These are phyloP conservation scores for Daphoenositta chrysoptera DNA, from an alignment of 2,113 vertebrate species.

Conservation along the genomic window DNA sequence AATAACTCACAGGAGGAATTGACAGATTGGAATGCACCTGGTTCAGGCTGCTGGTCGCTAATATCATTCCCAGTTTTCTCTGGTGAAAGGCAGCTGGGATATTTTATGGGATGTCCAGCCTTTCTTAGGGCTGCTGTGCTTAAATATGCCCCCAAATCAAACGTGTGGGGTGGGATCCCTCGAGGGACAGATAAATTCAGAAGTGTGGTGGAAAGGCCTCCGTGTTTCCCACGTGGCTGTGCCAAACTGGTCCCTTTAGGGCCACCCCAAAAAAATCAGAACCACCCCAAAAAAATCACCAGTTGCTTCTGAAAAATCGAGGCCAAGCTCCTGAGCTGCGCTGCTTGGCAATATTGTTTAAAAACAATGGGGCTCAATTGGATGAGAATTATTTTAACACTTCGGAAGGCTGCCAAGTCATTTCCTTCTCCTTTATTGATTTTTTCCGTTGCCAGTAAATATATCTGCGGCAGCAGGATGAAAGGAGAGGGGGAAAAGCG, in stretches of 20 bases:
- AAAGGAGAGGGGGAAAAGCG: background rate
- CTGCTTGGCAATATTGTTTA: slow-evolving; percentile 4
- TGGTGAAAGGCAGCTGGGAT: background rate
- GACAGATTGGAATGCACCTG: slow-evolving; percentile 56
- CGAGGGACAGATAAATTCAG: background rate
- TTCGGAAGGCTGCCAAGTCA: slow-evolving; percentile 39
- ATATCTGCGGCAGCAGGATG: slow-evolving; percentile 11
- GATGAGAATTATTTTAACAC: slow-evolving; percentile 66
- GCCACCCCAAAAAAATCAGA: background rate
- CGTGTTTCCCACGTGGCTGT: fast-evolving
- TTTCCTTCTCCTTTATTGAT: slow-evolving; percentile 53
- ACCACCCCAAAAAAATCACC: background rate
- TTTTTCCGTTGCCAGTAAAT: slow-evolving; percentile 50
- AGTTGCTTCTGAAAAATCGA: background rate
- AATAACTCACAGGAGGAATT: slow-evolving; percentile 17
- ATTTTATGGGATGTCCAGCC: background rate
- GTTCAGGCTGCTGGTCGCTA: background rate
- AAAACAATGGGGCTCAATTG: slow-evolving; percentile 54
- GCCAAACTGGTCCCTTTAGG: background rate
- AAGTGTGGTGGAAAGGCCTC: background rate
- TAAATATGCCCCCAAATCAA: background rate
- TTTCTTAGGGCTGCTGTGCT: background rate
- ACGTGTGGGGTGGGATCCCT: background rate
- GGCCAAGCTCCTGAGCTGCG: background rate
- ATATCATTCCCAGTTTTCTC: slow-evolving; percentile 1